Evolutionary conservation across 2,797 vertebrate species (phyloP), one percentile per base, ranked within the genome.

Genomic region (Avahi laniger): DNA sequence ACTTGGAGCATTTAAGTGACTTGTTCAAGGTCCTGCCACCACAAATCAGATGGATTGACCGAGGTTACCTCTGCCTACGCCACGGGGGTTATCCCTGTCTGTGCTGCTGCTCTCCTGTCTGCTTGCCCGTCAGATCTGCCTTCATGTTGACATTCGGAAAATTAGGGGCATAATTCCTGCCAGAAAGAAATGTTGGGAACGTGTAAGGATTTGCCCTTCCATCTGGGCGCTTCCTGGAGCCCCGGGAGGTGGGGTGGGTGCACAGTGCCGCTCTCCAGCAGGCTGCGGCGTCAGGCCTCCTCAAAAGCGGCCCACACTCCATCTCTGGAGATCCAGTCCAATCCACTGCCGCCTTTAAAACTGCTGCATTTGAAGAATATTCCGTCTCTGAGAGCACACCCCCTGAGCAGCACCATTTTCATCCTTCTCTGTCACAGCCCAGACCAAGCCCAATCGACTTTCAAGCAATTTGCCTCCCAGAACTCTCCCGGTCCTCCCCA

Each of bases 381-480:
- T 48, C 80, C 1, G 1, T 15, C 85, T 93, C 75, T 4, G 11
- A 75, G 70, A 86, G 33, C 79, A 72, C 82, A 59, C 41, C 80
- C 89, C 83, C 57, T 28, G 33, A 87, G 22, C 28, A 72, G 8
- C 12, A 18, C 35, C 61, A 35, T 92, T 81, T 91, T 22, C 81
- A 87, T 93, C 80, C 43, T 79, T 96, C 92, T 83, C 72, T 92
- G 93, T 86, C 85, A 89, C 28, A 73, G 50, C 33, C 69, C 86
- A 75, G 86, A 80, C 80, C 38, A 86, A 87, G 61, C 75, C 33
- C 84, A 61, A 80, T 92, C 11, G 1, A 70, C 92, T 97, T 94
- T 76, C 92, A 96, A 96, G 70, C 1, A 5, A 92, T 94, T 97
- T 83, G 87, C 90, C 76, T 95, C 79, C 73, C 14, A 33, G 78